Base-by-base conservation (phyloP, 2,113 vertebrate genomes). In the Clarias macrocephalus region DNA sequence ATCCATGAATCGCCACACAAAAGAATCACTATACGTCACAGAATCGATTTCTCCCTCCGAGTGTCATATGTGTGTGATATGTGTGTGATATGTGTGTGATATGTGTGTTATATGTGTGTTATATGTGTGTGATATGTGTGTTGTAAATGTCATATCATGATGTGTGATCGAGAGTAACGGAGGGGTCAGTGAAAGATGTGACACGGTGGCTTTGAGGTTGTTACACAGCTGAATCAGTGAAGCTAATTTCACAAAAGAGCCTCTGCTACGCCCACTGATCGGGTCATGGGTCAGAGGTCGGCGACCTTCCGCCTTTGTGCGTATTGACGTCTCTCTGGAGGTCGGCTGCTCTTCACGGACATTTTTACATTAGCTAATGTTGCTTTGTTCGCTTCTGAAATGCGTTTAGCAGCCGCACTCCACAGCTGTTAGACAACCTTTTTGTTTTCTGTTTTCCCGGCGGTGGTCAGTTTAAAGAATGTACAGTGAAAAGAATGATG, bases 251-350 rank as follows among this genome's bases (percentile, higher is more conserved):
- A 95, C 93, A 94, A 94, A 94, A 93, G 91, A 88, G 60, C 87
- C 88, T 52, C 37, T 33, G 73, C 90, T 91, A 92, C 89, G 93
- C 93, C 94, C 94, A 93, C 92, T 23, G 83, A 90, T 92, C 91
- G 93, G 94, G 92, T 91, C 86, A 93, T 93, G 95, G 94, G 94
- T 94, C 94, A 95, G 93, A 94, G 94, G 94, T 94, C 94, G 89
- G 86, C 92, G 95, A 95, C 95, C 95, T 92, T 91, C 94, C 92
- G 90, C 94, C 94, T 94, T 95, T 94, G 93, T 93, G 94, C 91
- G 93, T 93, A 95, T 94, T 95, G 94, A 96, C 92, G 91, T 54
- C 88, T 91, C 83, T 89, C 88, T 60, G 91, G 93, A 91, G 94
- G 94, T 84, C 92, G 92, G 76, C 86, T 80, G 88, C 85, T 80